Evolutionary conservation across 1,140 invertebrate species (phyloP), one percentile per base, ranked within the genome.

Genomic region (Helicoverpa zea): DNA sequence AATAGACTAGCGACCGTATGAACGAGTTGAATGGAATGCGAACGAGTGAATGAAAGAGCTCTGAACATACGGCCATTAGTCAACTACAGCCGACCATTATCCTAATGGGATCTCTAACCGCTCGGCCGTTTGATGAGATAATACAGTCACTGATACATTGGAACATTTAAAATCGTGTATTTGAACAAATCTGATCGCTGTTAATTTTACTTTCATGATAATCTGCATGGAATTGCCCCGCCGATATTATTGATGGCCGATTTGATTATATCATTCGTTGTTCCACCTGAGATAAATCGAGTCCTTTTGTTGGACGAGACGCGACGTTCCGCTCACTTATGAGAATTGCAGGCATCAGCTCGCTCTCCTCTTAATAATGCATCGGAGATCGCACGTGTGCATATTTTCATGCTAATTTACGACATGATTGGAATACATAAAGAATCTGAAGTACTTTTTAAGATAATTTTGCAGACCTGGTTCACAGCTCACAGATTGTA

Each of bases 41-140:
- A 85, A 74, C 66, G 82, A 87, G 74, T 82, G 84, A 87, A 86
- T 83, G 86, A 84, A 84, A 82, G 80, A 82, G 80, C 79, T 73
- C 72, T 74, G 70, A 75, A 83, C 72, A 81, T 52, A 77, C 80
- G 74, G 30, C 83, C 81, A 86, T 86, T 84, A 86, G 81, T 83
- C 74, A 84, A 81, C 80, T 84, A 84, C 82, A 75, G 80, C 81
- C 79, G 80, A 79, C 80, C 85, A 86, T 86, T 86, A 86, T 83
- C 83, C 81, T 86, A 84, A 86, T 86, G 85, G 85, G 83, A 81
- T 73, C 81, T 80, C 74, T 66, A 79, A 83, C 83, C 83, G 82
- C 68, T 54, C 79, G 78, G 47, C 70, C 80, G 75, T 81, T 81
- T 83, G 81, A 85, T 83, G 84, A 85, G 73, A 75, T 82, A 83